A percentile compares a stretch with the other conserved stretches of the same genome.
phyloP scores from a whole-genome alignment of 2,113 vertebrate species.

The Rattus rattus region DNA sequence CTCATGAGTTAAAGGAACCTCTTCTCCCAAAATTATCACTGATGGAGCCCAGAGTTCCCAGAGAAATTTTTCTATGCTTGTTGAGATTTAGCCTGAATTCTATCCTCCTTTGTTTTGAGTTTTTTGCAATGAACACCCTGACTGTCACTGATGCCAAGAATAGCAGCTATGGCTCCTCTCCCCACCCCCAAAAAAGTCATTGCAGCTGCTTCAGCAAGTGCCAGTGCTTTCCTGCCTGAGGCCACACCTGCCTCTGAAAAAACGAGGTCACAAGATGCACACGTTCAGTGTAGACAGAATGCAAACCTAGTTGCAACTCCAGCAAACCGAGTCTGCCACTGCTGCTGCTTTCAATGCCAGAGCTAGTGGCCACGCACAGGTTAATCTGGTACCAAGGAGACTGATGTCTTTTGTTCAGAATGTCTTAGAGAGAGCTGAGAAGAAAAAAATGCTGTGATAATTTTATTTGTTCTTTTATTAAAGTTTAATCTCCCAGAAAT shows the following conservation, averaged over 20 bases:
- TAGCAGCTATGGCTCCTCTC: conserved; percentile 11
- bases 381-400: too few species aligned
- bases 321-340: neutral
- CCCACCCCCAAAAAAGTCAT: neutral
- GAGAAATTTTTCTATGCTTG: neutral
- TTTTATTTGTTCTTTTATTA: neutral
- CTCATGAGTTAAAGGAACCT: neutral
- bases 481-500: neutral
- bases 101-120: neutral
- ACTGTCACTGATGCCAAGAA: neutral
- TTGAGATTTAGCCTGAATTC: neutral
- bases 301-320: neutral
- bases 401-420: neutral
- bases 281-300: neutral
- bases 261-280: neutral
- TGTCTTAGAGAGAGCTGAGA: neutral
- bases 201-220: neutral
- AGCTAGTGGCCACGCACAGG: too few species aligned
- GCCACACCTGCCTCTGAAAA: neutral
- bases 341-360: neutral
- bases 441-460: neutral
- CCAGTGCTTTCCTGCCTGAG: neutral
- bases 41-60: neutral
- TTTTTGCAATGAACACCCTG: neutral
- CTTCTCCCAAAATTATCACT: neutral